These are phyloP conservation scores for Mya arenaria DNA, from an alignment of 1,140 invertebrate species.

Conservation along the genomic window DNA sequence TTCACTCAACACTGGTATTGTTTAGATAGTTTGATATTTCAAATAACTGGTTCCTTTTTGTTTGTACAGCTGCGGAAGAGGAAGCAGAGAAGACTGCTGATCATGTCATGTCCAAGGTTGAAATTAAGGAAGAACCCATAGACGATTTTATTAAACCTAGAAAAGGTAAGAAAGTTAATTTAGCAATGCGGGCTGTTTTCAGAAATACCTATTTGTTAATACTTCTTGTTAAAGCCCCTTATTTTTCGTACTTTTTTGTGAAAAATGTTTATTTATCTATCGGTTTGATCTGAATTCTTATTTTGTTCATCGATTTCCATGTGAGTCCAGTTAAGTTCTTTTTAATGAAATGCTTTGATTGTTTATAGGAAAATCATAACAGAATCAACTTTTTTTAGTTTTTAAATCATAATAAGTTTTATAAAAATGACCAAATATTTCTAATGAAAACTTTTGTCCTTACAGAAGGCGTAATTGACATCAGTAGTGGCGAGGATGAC, in stretches of 20 bases:
- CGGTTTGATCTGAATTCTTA: not conserved
- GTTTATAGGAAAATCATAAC: not conserved
- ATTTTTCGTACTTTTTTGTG: too few species aligned
- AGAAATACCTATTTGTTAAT: too few species aligned
- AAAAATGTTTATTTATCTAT: not conserved
- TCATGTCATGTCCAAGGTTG: not conserved
- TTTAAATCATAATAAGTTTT: not conserved
- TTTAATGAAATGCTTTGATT: not conserved
- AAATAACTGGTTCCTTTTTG: not conserved
- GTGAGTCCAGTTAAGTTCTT: not conserved
- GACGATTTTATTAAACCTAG: conserved; percentile 25
- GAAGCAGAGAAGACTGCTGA: conserved; percentile 65
- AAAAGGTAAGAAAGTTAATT: conserved; percentile 35
- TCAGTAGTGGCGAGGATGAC: conserved; percentile 83
- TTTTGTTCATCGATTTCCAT: not conserved
- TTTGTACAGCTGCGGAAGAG: conserved; percentile 64
- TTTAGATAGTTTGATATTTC: not conserved
- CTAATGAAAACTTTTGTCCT: not conserved
- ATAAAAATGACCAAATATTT: not conserved
- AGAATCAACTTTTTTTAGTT: not conserved
- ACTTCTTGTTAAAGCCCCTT: too few species aligned
- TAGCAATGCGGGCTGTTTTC: too few species aligned
- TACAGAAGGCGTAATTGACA: conserved; percentile 69
- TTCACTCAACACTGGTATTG: too few species aligned
- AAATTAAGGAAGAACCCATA: conserved; percentile 17